These are phyloP conservation scores for Cotesia typhae DNA, from an alignment of 1,140 invertebrate genomes.

Conservation along the genomic window DNA sequence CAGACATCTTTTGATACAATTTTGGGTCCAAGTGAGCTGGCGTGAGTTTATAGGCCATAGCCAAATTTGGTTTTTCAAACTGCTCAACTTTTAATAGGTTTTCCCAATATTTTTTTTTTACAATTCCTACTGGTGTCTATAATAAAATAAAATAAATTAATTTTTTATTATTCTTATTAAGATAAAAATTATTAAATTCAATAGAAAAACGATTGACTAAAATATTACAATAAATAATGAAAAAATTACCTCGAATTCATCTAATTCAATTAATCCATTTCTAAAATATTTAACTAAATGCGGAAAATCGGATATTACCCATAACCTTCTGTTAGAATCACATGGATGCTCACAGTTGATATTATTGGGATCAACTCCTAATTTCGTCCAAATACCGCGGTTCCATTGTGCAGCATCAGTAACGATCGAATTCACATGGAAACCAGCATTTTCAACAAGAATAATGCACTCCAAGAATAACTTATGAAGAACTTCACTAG, in stretches of 20 bases:
- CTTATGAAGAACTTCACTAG: slow-evolving; percentile 36
- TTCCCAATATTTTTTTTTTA: slow-evolving; percentile 6
- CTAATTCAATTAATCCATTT: slow-evolving; percentile 26
- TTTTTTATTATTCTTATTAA: not conserved
- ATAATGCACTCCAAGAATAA: slow-evolving; percentile 45
- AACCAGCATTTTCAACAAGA: slow-evolving; percentile 38
- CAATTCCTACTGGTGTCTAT: not conserved
- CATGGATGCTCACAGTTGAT: slow-evolving; percentile 29
- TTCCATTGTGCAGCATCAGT: slow-evolving; percentile 40
- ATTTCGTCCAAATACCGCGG: slow-evolving; percentile 32
- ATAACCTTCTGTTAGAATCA: slow-evolving; percentile 30
- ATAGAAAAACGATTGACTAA: not conserved
- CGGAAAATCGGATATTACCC: slow-evolving; percentile 36
- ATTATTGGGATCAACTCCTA: slow-evolving; percentile 33
- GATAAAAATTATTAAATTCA: not conserved
- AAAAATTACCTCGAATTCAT: slow-evolving; percentile 19
- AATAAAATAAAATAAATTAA: not conserved
- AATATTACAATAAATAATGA: not conserved
- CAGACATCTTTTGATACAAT: too few species aligned
- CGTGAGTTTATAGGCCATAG: not conserved
- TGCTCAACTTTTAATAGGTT: not conserved
- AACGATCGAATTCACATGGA: slow-evolving; percentile 32
- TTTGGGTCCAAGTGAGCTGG: not conserved
- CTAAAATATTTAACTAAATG: slow-evolving; percentile 36
- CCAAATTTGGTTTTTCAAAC: slow-evolving; percentile 1